A percentile compares a stretch with the other conserved stretches of the same genome.
phyloP scores from a whole-genome alignment of 2,888 invertebrate genomes.

The Iphiclides podalirius region DNA sequence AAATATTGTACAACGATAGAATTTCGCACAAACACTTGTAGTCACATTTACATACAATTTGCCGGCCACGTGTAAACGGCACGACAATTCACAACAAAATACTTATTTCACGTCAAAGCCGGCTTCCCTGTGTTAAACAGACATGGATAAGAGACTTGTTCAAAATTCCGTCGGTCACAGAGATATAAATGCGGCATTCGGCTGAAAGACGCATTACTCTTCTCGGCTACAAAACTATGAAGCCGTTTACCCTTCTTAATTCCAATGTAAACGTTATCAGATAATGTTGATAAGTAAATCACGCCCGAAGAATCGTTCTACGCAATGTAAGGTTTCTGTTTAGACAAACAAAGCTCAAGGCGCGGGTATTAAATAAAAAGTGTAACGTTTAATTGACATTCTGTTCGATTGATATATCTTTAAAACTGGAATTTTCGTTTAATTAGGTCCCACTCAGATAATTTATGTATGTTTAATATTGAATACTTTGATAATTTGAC shows the following conservation, averaged over 20 bases:
- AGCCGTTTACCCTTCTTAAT: conserved; percentile 22
- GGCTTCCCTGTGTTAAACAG: neutral
- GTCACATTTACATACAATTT: conserved; percentile 1
- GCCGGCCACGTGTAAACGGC: conserved; percentile 5
- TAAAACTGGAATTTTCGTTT: no score
- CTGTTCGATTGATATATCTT: neutral
- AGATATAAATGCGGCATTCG: neutral
- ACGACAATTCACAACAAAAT: conserved; percentile 6
- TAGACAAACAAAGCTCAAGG: conserved; percentile 17
- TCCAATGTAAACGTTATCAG: conserved; percentile 38
- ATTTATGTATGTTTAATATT: no score
- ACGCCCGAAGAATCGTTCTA: conserved; percentile 18
- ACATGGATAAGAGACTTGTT: neutral
- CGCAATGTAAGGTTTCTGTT: conserved; percentile 15
- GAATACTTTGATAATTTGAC: no score
- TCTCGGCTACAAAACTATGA: neutral
- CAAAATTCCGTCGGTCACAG: neutral
- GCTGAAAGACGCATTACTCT: neutral
- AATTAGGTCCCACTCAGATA: no score
- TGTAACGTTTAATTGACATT: no score
- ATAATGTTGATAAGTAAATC: conserved; percentile 37
- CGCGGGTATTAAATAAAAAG: conserved; percentile 5
- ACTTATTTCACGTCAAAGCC: conserved; percentile 4
- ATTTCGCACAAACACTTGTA: neutral
- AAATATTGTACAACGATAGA: neutral